Base-by-base conservation (phyloP, 2,113 vertebrate genomes). In the Lophotis ruficrista region DNA sequence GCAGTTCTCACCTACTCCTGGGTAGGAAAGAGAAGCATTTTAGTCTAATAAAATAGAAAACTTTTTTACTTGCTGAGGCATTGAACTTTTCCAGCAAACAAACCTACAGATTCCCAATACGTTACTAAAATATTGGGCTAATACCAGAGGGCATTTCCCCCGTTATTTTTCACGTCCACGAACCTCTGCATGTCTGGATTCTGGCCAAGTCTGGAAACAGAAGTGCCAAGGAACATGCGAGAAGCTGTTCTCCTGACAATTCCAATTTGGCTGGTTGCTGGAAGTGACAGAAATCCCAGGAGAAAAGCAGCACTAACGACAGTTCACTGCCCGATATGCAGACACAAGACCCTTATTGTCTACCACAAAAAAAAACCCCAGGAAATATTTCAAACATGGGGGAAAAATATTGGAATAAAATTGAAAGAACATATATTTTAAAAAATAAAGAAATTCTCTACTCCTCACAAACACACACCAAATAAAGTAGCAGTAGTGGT, bases 231-330 rank as follows among this genome's bases (percentile, higher is more conserved):
- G 70, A 97, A 96, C 95, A 97, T 86, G 96, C 3, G 82, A 95
- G 92, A 95, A 90, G 95, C 96, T 97, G 96, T 89, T 96, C 96
- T 96, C 94, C 95, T 94, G 95, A 96, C 91, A 96, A 92, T 96
- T 95, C 94, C 53, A 71, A 92, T 96, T 96, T 97, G 95, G 90
- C 94, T 96, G 86, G 89, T 95, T 47, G 80, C 93, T 96, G 95
- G 80, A 95, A 96, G 72, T 84, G 64, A 90, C 88, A 96, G 90
- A 96, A 96, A 94, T 54, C 96, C 71, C 77, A 5, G 1, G 83
- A 94, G 95, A 94, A 94, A 96, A 92, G 25, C 89, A 92, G 77
- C 47, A 57, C 78, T 91, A 94, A 91, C 3, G 1, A 78, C 0
- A 92, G 88, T 30, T 81, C 56, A 38, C 14, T 77, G 76, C 64